Conservation (phyloP, 2,797 vertebrate genomes). For the Eulemur mongoz region DNA sequence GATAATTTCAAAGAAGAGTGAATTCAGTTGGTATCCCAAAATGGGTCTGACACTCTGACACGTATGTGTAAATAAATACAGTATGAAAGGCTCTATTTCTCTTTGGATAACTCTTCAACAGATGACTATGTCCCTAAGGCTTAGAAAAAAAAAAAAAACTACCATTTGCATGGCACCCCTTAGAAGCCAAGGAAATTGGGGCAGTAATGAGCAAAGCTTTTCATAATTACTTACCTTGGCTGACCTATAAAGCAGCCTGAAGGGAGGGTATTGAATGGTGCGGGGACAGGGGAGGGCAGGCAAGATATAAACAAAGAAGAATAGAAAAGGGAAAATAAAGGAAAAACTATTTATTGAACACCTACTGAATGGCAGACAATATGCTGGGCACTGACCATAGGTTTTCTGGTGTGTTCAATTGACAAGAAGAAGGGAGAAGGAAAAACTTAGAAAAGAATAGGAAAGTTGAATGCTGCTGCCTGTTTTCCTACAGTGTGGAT, state of each 20-base stretch:
- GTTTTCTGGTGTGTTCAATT: background rate
- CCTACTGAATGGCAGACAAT: background rate
- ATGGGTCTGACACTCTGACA: slow-evolving; percentile 10
- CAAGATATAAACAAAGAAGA: background rate
- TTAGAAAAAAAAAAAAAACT: slow-evolving; percentile 58
- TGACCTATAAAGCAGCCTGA: slow-evolving; percentile 34
- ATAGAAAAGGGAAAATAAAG: background rate
- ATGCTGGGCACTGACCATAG: background rate
- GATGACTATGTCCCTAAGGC: slow-evolving; percentile 63
- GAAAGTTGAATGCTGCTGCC: background rate
- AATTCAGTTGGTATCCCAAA: slow-evolving; percentile 27
- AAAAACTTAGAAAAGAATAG: background rate
- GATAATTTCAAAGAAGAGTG: slow-evolving; percentile 29
- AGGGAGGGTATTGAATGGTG: background rate
- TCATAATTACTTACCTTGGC: background rate
- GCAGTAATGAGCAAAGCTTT: slow-evolving; percentile 34
- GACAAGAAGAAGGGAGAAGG: background rate
- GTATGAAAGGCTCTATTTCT: slow-evolving; percentile 45
- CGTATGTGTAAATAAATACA: slow-evolving; percentile 10
- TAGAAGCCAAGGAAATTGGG: slow-evolving; percentile 52
- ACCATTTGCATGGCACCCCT: background rate
- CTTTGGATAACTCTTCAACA: slow-evolving; percentile 67
- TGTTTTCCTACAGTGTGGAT: background rate
- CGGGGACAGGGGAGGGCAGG: background rate
- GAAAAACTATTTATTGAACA: background rate